Base-by-base conservation (phyloP, 2,888 invertebrate genomes). In the Cistogaster globosa region DNA sequence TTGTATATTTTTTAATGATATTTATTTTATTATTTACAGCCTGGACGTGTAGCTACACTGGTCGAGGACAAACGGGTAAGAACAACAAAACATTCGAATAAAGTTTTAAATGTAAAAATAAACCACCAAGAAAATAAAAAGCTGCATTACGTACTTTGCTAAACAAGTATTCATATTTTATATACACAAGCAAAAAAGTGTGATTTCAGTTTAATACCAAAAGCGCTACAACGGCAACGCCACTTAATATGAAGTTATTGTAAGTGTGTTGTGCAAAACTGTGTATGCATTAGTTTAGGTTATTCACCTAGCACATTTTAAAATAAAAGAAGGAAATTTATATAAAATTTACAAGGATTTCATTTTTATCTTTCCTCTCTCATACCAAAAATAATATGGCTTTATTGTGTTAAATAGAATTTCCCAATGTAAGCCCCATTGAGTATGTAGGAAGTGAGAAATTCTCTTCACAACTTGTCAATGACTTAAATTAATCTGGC, bases 31-130 rank as follows among this genome's bases (percentile, higher is more conserved):
- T 65, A 71, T 91, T 96, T 95, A 86, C 95, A 98, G 98, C 98
- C 98, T 84, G 98, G 98, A 78, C 94, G 98, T 90, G 98, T 98
- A 51, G 98, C 96, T 14, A 98, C 98, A 26, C 94, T 98, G 67
- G 94, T 98, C 75, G 95, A 96, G 91, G 95, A 97, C 90, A 94
- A 94, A 90, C 95, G 97, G 94, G 97, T 98, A 93, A 88, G 89
- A 86, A 65, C 60, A 57, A 69, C 53, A 53, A 65, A 55, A 32
- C 6, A 32, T 32, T 32, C 6, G 6, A 62, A 63, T 55, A n/a
- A 16, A 22, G 32, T 5, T 26, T 32, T 7, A 45, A 42, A 32
- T 14, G 26, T 20, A 20, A 20, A 48, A 32, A 57, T 22, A 26
- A 26, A 26, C 1, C 4, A 26, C 26, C 4, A 1, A 26, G 26